Evolutionary conservation across 1,140 invertebrate genomes (phyloP).

Genomic region (Tigriopus japonicus): DNA sequence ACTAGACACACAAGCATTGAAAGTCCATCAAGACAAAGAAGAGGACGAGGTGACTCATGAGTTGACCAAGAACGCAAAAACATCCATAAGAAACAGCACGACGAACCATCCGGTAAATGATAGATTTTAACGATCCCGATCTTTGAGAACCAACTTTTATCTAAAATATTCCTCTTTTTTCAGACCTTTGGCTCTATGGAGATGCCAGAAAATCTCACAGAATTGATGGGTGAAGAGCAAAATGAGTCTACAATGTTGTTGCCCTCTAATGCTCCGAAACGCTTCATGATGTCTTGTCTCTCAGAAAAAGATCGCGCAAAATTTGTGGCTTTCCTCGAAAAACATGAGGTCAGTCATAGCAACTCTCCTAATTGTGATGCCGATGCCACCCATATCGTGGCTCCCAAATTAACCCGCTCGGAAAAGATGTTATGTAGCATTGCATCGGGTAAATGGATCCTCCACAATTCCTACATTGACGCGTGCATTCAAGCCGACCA

Average conservation of each 20-base stretch:
- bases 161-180: too few relatives aligned
- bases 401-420: conserved; percentile 47
- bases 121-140: too few relatives aligned
- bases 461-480: conserved; percentile 53
- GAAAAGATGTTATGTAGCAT: conserved; percentile 66
- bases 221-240: conserved; percentile 15
- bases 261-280: background rate
- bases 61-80: too few relatives aligned
- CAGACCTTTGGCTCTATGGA: conserved; percentile 4
- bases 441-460: conserved; percentile 65
- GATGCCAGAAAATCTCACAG: conserved; percentile 12
- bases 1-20: too few relatives aligned
- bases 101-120: background rate
- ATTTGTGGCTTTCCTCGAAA: conserved; percentile 33
- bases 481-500: conserved; percentile 37
- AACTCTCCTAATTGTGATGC: conserved; percentile 40
- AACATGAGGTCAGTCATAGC: conserved; percentile 45
- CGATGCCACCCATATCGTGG: conserved; percentile 53
- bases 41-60: too few relatives aligned
- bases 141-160: too few relatives aligned
- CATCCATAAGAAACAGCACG: background rate
- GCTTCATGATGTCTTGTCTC: conserved; percentile 27
- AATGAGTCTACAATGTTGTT: too few relatives aligned
- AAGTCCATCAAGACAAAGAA: background rate
- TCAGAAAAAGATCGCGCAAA: conserved; percentile 23